phyloP scores from a whole-genome alignment of 1,140 invertebrate genomes.

The Papilio helenus region DNA sequence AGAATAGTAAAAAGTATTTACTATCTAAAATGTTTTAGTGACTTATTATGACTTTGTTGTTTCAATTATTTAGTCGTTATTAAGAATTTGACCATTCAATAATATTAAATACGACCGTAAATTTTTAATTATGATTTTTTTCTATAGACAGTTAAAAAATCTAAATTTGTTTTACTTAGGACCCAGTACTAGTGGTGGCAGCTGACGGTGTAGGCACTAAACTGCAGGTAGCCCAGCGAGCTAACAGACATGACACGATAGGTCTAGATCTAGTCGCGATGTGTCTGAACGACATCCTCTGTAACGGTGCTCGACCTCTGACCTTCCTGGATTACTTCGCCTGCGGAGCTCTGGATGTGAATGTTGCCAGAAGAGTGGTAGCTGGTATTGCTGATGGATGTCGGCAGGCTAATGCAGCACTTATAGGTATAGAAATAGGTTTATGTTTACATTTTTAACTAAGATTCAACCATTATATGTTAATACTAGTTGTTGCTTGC shows the following conservation, averaged over 20 bases:
- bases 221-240: conserved; percentile 94
- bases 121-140: too few relatives aligned
- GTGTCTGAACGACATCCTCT: conserved; percentile 98
- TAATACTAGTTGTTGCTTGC: too few relatives aligned
- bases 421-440: conserved; percentile 85
- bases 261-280: conserved; percentile 99
- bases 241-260: conserved; percentile 90
- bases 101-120: too few relatives aligned
- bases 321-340: conserved; percentile 99
- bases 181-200: conserved; percentile 95
- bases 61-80: too few relatives aligned
- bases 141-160: too few relatives aligned
- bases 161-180: conserved; percentile 66
- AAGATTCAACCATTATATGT: too few relatives aligned
- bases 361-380: conserved; percentile 89
- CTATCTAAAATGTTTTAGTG: too few relatives aligned
- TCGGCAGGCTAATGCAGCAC: conserved; percentile 90
- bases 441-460: too few relatives aligned
- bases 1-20: too few relatives aligned
- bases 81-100: too few relatives aligned
- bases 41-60: too few relatives aligned
- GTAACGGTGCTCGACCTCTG: conserved; percentile 96
- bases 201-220: conserved; percentile 99
- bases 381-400: conserved; percentile 94
- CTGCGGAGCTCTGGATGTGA: conserved; percentile 90